Conservation (phyloP, 2,797 vertebrate species). For the Phrynocephalus vlangalii region DNA sequence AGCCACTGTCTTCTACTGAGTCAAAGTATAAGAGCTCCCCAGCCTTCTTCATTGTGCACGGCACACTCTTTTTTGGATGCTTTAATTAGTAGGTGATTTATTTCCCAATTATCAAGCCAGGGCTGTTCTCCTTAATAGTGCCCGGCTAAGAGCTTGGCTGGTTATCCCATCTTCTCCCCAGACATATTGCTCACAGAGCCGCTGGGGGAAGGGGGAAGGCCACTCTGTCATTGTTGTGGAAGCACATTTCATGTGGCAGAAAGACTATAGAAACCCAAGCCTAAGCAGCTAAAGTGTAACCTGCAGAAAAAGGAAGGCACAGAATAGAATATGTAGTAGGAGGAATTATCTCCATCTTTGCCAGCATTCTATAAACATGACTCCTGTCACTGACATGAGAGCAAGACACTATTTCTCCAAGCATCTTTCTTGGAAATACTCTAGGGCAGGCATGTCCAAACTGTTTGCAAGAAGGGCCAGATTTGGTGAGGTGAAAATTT, state of each 20-base stretch:
- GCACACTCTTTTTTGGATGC: constrained; percentile 63
- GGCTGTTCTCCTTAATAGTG: constrained; percentile 65
- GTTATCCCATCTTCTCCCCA: constrained; percentile 46
- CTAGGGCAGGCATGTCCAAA: too few species aligned
- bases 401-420: too few species aligned
- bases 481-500: too few species aligned
- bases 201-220: constrained; percentile 36
- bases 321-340: neutral
- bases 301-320: constrained; percentile 18
- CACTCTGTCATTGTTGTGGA: constrained; percentile 37
- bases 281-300: neutral
- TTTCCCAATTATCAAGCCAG: constrained; percentile 62
- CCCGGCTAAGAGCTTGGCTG: constrained; percentile 67
- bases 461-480: too few species aligned
- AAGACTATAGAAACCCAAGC: neutral
- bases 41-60: constrained; percentile 67
- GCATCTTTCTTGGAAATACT: too few species aligned
- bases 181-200: constrained; percentile 48
- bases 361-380: too few species aligned
- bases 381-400: too few species aligned
- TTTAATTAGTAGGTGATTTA: constrained; percentile 78
- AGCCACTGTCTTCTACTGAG: constrained; percentile 58
- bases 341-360: too few species aligned
- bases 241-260: constrained; percentile 28
- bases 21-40: constrained; percentile 52